Conservation (phyloP, 1,140 invertebrate species). For the Asobara japonica region DNA sequence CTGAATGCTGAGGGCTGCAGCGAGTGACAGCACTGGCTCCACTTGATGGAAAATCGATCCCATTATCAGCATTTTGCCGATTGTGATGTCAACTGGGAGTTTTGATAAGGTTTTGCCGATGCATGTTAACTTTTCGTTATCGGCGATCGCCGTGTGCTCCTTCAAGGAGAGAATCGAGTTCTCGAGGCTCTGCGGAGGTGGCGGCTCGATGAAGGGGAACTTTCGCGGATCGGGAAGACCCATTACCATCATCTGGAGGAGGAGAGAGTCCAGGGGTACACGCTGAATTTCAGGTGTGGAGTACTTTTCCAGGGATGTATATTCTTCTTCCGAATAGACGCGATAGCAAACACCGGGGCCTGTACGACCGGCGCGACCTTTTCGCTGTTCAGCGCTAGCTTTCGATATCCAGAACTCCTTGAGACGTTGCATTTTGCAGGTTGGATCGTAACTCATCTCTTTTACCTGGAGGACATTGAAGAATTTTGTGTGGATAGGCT, state of each 20-base stretch:
- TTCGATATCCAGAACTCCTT: slow-evolving; percentile 98
- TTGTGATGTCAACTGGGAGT: slow-evolving; percentile 92
- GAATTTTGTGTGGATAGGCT: too few species aligned
- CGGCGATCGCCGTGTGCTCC: slow-evolving; percentile 86
- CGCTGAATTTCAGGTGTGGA: slow-evolving; percentile 91
- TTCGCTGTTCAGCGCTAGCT: slow-evolving; percentile 96
- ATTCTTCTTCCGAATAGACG: slow-evolving; percentile 90
- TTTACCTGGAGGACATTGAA: too few species aligned
- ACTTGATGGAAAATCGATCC: slow-evolving; percentile 89
- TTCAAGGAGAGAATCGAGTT: slow-evolving; percentile 87
- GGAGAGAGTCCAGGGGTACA: slow-evolving; percentile 90
- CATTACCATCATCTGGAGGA: slow-evolving; percentile 95
- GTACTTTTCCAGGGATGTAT: slow-evolving; percentile 79
- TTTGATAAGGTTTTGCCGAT: slow-evolving; percentile 88
- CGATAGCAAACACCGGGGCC: slow-evolving; percentile 72
- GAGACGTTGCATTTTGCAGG: slow-evolving; percentile 86
- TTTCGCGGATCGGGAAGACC: slow-evolving; percentile 89
- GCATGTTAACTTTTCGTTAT: slow-evolving; percentile 87
- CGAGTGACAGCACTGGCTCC: slow-evolving; percentile 92
- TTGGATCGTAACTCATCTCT: slow-evolving; percentile 94
- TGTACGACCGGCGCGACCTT: slow-evolving; percentile 91
- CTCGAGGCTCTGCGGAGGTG: slow-evolving; percentile 83
- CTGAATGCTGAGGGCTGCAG: slow-evolving; percentile 93
- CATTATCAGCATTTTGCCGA: slow-evolving; percentile 97
- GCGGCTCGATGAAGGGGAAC: slow-evolving; percentile 97